Evolutionary conservation across 2,888 invertebrate species (phyloP).

Genomic region (Mystacides longicornis): DNA sequence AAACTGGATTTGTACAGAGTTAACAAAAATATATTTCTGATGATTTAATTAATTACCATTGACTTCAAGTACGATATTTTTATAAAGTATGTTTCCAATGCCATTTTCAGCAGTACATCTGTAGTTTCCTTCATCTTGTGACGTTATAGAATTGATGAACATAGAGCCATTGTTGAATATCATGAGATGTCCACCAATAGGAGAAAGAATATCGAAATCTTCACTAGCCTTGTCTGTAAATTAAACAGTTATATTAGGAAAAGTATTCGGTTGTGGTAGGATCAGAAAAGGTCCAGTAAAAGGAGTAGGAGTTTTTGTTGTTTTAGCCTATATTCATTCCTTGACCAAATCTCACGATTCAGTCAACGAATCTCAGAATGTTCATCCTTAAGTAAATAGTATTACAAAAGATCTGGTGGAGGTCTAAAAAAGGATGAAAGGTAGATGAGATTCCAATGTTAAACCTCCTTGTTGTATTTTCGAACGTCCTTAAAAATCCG

Average conservation of each 20-base stretch:
- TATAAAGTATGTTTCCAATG: constrained; percentile 71
- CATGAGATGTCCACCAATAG: constrained; percentile 37
- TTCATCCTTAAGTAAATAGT: too few relatives aligned
- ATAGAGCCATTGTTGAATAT: constrained; percentile 64
- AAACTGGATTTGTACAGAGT: not conserved
- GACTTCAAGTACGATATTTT: constrained; percentile 74
- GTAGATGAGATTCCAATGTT: too few relatives aligned
- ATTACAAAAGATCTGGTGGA: too few relatives aligned
- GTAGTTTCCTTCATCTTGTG: constrained; percentile 77
- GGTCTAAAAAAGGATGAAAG: too few relatives aligned
- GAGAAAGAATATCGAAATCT: constrained; percentile 50
- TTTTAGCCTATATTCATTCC: too few relatives aligned
- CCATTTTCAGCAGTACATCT: constrained; percentile 80
- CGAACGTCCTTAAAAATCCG: too few relatives aligned
- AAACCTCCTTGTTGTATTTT: too few relatives aligned
- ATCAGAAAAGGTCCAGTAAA: too few relatives aligned
- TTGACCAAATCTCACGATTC: too few relatives aligned
- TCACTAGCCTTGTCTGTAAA: constrained; percentile 46
- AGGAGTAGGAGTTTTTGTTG: too few relatives aligned
- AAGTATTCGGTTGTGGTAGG: not conserved
- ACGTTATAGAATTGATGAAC: constrained; percentile 62
- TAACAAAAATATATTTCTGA: not conserved
- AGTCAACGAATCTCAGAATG: too few relatives aligned
- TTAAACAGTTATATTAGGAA: not conserved
- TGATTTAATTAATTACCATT: constrained; percentile 53